These are phyloP conservation scores for Thalassoma bifasciatum DNA, from an alignment of 2,113 vertebrate genomes.

Conservation along the genomic window DNA sequence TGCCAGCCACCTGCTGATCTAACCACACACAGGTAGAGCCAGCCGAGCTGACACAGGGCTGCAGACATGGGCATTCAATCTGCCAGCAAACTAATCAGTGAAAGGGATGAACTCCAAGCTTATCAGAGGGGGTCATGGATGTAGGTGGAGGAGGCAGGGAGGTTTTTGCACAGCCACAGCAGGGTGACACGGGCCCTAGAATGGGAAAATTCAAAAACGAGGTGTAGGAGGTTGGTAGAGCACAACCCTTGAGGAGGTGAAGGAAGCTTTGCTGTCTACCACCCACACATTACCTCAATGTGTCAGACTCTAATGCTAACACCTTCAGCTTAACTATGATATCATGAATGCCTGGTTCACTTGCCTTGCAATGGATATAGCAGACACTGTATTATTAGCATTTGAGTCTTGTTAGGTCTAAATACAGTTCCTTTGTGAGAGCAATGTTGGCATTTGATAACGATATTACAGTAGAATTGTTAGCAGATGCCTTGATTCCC, in stretches of 20 bases:
- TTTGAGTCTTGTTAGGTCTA: slow-evolving; percentile 28
- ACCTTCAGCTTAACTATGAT: slow-evolving; percentile 71
- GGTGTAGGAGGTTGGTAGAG: slow-evolving; percentile 70
- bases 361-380: slow-evolving; percentile 53
- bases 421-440: slow-evolving; percentile 27
- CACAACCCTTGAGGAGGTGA: slow-evolving; percentile 71
- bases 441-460: slow-evolving; percentile 6
- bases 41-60: slow-evolving; percentile 68
- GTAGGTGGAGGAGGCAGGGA: slow-evolving; percentile 76
- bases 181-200: slow-evolving; percentile 64
- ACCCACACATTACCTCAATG: slow-evolving; percentile 69
- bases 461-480: slow-evolving; percentile 20
- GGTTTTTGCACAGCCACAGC: slow-evolving; percentile 71
- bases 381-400: slow-evolving; percentile 34
- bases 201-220: slow-evolving; percentile 66
- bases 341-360: slow-evolving; percentile 70
- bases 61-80: slow-evolving; percentile 76
- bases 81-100: slow-evolving; percentile 82
- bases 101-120: slow-evolving; percentile 79
- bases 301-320: slow-evolving; percentile 59
- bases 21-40: slow-evolving; percentile 74
- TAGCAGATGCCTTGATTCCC: background rate
- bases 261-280: slow-evolving; percentile 66
- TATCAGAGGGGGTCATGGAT: slow-evolving; percentile 74
- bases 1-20: slow-evolving; percentile 78